Evolutionary conservation across 2,888 invertebrate species (phyloP), one percentile per base, ranked within the genome.

Genomic region (Onchidella celtica): DNA sequence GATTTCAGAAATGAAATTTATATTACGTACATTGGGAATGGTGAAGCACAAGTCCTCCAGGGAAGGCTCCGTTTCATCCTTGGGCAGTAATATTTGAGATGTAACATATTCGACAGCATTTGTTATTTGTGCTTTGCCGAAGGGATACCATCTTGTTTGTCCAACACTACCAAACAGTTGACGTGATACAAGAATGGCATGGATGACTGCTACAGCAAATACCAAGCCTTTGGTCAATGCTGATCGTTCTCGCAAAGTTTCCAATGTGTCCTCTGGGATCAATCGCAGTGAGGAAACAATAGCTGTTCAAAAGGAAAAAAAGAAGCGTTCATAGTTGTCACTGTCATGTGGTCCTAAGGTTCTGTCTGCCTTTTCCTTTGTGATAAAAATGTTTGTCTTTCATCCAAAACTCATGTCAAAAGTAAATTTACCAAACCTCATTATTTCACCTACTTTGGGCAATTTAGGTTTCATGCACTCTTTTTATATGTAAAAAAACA

Each of bases 81-180:
- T 24, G 14, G 86, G 76, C 47, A 79, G 79, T 72, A 88, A 61
- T 27, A 86, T 69, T 27, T 77, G 66, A n/a, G 85, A 83, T 27
- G 86, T 74, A 14, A 88, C 83, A 68, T 86, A 81, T 24, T 86
- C 78, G 11, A 90, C 86, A 65, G 87, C 89, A 70, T 89, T 89
- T 24, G 84, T 79, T 17, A 89, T 76, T 84, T 89, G 88, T 14
- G 86, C 80, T 0, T 69, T 78, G 32, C 87, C 87, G 81, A 91
- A 88, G 3, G 92, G 90, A 83, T 91, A 91, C 88, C 88, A 91
- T 85, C 91, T 89, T 63, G 86, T 87, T 32, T 91, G 85, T 21
- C 92, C 92, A 32, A 90, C 88, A 55, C 90, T 86, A 32, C 92
- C 92, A 84, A 91, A 91, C 85, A 91, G 85, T 85, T 92, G 92